phyloP scores from a whole-genome alignment of 1,140 invertebrate species.

The Rhopalosiphum padi region DNA sequence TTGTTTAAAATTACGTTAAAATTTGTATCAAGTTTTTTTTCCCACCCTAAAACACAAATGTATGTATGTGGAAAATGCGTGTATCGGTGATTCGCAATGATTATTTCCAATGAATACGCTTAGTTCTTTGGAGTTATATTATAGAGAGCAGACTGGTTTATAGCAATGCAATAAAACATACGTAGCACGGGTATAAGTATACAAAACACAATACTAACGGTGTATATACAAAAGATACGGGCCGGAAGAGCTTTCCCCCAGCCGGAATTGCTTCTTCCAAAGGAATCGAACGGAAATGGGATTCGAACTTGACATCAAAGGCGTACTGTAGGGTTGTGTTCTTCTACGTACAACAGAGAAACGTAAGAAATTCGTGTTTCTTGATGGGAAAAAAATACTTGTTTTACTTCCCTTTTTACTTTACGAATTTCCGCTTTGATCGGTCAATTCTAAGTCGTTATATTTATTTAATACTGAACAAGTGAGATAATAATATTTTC shows the following conservation, averaged over 20 bases:
- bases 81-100: not conserved
- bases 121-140: not conserved
- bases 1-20: not conserved
- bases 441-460: conserved; percentile 5
- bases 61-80: not conserved
- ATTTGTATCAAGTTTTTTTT: not conserved
- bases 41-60: not conserved
- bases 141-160: conserved; percentile 42
- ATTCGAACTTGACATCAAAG: conserved; percentile 57
- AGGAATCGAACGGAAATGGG: conserved; percentile 57
- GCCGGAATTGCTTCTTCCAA: conserved; percentile 38
- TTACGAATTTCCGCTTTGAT: not conserved
- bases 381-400: conserved; percentile 2
- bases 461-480: not conserved
- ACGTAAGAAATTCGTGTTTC: conserved; percentile 7
- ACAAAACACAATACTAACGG: not conserved
- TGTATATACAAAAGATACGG: conserved; percentile 35
- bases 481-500: conserved; percentile 12
- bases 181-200: not conserved
- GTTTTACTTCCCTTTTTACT: conserved; percentile 35
- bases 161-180: conserved; percentile 35
- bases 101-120: not conserved
- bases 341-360: not conserved
- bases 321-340: not conserved
- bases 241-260: conserved; percentile 44